phyloP scores from a whole-genome alignment of 2,797 vertebrate genomes.

The Iguana delicatissima region DNA sequence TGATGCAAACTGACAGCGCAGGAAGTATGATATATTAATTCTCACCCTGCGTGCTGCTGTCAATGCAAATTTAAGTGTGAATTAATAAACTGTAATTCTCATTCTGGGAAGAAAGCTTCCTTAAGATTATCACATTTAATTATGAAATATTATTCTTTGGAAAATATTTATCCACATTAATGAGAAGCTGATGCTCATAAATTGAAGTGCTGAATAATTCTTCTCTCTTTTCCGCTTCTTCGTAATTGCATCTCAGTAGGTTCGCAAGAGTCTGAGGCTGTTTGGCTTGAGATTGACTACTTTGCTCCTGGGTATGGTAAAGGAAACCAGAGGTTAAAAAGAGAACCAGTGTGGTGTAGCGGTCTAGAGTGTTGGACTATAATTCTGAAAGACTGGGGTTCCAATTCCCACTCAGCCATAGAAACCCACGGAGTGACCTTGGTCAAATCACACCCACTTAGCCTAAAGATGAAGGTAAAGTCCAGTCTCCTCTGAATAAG shows the following conservation, averaged over 20 bases:
- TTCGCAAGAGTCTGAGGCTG: neutral
- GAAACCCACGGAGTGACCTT: too few relatives aligned
- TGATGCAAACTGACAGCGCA: constrained; percentile 52
- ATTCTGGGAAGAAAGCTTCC: constrained; percentile 54
- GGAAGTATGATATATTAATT: constrained; percentile 75
- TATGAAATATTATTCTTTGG: constrained; percentile 68
- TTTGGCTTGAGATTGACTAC: neutral
- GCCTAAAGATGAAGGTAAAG: too few relatives aligned
- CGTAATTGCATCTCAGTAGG: neutral
- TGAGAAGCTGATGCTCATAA: constrained; percentile 17
- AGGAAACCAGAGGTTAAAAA: too few relatives aligned
- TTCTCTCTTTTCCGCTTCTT: neutral
- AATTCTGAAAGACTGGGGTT: too few relatives aligned
- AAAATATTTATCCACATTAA: constrained; percentile 60
- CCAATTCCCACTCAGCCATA: too few relatives aligned
- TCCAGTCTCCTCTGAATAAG: too few relatives aligned
- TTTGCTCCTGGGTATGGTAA: too few relatives aligned
- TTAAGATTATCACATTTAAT: constrained; percentile 70
- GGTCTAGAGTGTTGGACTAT: too few relatives aligned
- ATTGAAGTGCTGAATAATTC: constrained; percentile 17
- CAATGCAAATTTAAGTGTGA: constrained; percentile 68
- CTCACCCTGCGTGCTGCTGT: constrained; percentile 70
- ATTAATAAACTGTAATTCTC: constrained; percentile 71
- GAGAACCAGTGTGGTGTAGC: too few relatives aligned
- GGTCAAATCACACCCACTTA: too few relatives aligned